Conservation (phyloP, 2,888 invertebrate species). For the Opisthograptis luteolata region DNA sequence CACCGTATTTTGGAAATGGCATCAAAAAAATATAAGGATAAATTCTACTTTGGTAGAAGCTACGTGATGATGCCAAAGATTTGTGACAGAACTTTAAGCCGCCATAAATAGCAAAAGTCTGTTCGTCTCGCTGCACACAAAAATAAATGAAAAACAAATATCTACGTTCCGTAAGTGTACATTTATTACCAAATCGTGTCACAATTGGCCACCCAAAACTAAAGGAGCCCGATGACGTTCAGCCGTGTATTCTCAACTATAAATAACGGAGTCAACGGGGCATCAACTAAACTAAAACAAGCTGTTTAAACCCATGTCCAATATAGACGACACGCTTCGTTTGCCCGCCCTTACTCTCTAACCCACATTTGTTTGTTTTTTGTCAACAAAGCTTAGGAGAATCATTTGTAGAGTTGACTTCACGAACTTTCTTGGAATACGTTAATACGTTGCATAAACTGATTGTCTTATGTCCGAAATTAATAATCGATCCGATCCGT, state of each 20-base stretch:
- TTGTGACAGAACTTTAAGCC: too few species aligned
- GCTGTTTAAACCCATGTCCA: constrained; percentile 49
- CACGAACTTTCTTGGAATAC: constrained; percentile 15
- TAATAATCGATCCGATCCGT: too few species aligned
- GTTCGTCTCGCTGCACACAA: too few species aligned
- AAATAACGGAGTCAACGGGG: constrained; percentile 64
- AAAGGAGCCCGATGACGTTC: constrained; percentile 39
- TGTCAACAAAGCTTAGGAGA: constrained; percentile 27
- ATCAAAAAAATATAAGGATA: too few species aligned
- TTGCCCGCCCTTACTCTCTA: constrained; percentile 40
- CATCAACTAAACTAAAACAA: constrained; percentile 58
- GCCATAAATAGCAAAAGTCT: too few species aligned
- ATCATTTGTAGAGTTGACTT: constrained; percentile 14
- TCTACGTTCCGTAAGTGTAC: too few species aligned
- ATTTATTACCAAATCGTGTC: constrained; percentile 11
- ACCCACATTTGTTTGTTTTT: constrained; percentile 34
- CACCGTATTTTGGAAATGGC: too few species aligned
- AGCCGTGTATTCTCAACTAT: constrained; percentile 52
- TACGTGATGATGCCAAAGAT: too few species aligned
- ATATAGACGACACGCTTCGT: constrained; percentile 55
- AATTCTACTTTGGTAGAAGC: too few species aligned
- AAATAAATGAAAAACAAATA: too few species aligned
- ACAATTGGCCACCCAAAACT: constrained; percentile 19
- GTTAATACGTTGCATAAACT: too few species aligned
- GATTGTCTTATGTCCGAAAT: too few species aligned